These are phyloP conservation scores for Sminthurinus aureus DNA, from an alignment of 2,888 invertebrate species.

Conservation along the genomic window DNA sequence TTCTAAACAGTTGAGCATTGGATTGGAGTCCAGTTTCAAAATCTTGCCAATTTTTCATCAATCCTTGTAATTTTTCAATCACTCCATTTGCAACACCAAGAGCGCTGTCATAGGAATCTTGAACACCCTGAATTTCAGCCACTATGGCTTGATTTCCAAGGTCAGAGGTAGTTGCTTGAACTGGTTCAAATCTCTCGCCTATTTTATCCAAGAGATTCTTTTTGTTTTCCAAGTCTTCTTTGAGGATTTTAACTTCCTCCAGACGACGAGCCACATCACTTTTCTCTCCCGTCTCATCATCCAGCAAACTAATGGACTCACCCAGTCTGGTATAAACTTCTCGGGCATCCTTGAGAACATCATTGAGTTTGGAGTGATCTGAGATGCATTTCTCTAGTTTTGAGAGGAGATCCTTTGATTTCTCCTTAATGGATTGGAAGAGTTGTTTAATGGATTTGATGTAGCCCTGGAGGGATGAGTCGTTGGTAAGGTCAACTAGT, in stretches of 20 bases:
- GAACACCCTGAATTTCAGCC: conserved; percentile 60
- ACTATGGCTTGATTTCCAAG: conserved; percentile 56
- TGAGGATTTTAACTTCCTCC: conserved; percentile 70
- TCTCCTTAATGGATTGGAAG: conserved; percentile 85
- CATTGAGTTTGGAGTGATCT: conserved; percentile 82
- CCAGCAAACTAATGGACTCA: conserved; percentile 80
- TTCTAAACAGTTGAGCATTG: conserved; percentile 85
- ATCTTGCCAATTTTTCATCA: conserved; percentile 82
- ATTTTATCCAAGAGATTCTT: conserved; percentile 72
- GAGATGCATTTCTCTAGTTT: conserved; percentile 86
- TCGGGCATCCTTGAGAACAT: conserved; percentile 76
- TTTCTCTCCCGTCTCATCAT: conserved; percentile 85
- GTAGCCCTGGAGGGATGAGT: conserved; percentile 84
- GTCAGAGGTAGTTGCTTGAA: conserved; percentile 63
- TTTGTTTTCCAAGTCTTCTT: conserved; percentile 67
- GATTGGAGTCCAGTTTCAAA: conserved; percentile 84
- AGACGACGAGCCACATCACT: conserved; percentile 79
- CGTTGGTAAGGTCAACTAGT: conserved; percentile 88
- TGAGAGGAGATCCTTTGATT: conserved; percentile 84
- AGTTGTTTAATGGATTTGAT: conserved; percentile 86
- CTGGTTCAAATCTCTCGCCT: conserved; percentile 68
- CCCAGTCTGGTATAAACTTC: conserved; percentile 84
- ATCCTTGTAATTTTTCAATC: conserved; percentile 73
- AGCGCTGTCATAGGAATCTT: conserved; percentile 60
- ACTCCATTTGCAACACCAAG: conserved; percentile 57